phyloP scores from a whole-genome alignment of 2,113 vertebrate species.

The Rissa tridactyla region DNA sequence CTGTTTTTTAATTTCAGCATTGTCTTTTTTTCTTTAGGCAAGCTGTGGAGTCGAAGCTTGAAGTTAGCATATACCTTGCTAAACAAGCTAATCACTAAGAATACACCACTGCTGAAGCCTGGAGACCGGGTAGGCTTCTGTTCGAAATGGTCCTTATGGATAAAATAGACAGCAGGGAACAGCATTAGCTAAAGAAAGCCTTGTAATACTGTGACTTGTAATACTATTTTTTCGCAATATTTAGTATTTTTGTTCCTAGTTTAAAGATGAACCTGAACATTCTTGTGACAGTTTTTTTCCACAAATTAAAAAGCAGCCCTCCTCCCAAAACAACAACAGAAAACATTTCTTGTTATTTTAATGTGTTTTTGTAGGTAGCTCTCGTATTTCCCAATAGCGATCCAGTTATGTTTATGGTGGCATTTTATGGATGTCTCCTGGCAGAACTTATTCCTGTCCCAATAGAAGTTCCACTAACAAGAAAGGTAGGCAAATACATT shows the following conservation, averaged over 20 bases:
- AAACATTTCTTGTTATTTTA: not conserved
- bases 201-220: not conserved
- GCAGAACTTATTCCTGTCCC: conserved; percentile 94
- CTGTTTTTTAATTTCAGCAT: not conserved
- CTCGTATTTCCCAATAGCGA: conserved; percentile 96
- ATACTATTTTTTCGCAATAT: not conserved
- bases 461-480: conserved; percentile 93
- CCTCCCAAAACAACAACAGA: accelerated
- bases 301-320: not conserved
- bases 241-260: not conserved
- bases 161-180: not conserved
- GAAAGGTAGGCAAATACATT: conserved; percentile 81
- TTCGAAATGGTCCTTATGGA: not conserved
- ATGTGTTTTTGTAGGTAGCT: conserved; percentile 80
- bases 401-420: conserved; percentile 96
- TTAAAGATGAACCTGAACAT: not conserved
- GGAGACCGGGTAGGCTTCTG: conserved; percentile 88
- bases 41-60: conserved; percentile 94
- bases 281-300: not conserved
- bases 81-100: conserved; percentile 90
- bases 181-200: not conserved
- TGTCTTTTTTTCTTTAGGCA: conserved; percentile 76
- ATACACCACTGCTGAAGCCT: conserved; percentile 87
- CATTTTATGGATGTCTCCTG: conserved; percentile 94
- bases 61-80: conserved; percentile 94